Conservation (phyloP, 2,113 vertebrate species). For the Corvus hawaiiensis region DNA sequence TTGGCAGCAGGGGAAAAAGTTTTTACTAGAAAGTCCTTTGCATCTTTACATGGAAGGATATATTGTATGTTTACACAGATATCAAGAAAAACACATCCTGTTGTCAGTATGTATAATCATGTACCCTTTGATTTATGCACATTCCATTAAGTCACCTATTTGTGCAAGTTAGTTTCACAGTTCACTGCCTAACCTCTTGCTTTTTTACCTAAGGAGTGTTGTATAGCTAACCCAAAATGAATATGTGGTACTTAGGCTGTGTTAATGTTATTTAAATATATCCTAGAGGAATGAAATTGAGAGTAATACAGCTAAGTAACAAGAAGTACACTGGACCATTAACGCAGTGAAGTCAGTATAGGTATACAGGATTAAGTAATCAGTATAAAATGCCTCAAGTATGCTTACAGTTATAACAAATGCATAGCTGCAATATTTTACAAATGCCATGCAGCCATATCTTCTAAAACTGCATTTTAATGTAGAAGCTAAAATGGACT, state of each 20-base stretch:
- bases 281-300: background rate
- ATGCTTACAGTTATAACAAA: background rate
- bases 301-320: background rate
- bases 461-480: background rate
- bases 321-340: background rate
- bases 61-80: background rate
- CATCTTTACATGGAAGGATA: background rate
- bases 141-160: background rate
- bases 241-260: background rate
- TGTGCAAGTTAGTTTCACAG: background rate
- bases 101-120: background rate
- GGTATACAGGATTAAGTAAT: background rate
- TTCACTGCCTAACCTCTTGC: background rate
- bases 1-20: background rate
- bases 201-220: background rate
- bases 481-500: background rate
- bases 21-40: background rate
- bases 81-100: background rate
- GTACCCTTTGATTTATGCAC: background rate
- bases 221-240: background rate
- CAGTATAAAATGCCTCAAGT: background rate
- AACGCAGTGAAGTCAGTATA: background rate
- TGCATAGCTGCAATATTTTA: background rate
- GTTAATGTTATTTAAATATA: background rate
- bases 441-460: background rate